phyloP scores from a whole-genome alignment of 2,797 vertebrate genomes.

The Microtus californicus region DNA sequence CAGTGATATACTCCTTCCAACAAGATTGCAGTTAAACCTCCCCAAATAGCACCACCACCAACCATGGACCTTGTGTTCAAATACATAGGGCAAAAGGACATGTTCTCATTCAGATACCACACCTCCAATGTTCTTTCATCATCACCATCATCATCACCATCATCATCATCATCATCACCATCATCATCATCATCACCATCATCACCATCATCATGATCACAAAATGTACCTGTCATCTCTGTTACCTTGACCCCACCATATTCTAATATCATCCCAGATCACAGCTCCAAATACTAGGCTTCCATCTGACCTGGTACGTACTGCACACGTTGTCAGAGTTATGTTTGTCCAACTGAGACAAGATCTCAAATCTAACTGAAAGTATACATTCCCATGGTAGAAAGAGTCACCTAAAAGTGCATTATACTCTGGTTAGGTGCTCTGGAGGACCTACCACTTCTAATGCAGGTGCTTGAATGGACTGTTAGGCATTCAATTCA shows the following conservation, averaged over 20 bases:
- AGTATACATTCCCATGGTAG: not conserved
- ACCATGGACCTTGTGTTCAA: not conserved
- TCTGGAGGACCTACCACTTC: not conserved
- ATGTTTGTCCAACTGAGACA: not conserved
- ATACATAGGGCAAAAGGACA: no score
- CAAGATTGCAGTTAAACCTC: not conserved
- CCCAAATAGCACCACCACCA: not conserved
- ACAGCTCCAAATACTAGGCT: not conserved
- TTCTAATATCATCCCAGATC: not conserved
- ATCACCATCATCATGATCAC: not conserved
- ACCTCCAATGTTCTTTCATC: not conserved
- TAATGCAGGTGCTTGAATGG: not conserved
- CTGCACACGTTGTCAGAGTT: not conserved
- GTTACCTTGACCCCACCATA: not conserved
- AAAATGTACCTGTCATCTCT: not conserved
- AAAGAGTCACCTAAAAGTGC: not conserved
- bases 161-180: not conserved
- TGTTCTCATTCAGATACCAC: not conserved
- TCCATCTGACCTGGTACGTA: no score
- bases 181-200: rapidly evolving
- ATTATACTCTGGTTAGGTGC: not conserved
- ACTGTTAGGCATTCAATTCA: not conserved
- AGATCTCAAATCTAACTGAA: not conserved
- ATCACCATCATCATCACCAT: no score
- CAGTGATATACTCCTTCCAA: not conserved